Conservation (phyloP, 2,113 vertebrate species). For the Chloropsis hardwickii region DNA sequence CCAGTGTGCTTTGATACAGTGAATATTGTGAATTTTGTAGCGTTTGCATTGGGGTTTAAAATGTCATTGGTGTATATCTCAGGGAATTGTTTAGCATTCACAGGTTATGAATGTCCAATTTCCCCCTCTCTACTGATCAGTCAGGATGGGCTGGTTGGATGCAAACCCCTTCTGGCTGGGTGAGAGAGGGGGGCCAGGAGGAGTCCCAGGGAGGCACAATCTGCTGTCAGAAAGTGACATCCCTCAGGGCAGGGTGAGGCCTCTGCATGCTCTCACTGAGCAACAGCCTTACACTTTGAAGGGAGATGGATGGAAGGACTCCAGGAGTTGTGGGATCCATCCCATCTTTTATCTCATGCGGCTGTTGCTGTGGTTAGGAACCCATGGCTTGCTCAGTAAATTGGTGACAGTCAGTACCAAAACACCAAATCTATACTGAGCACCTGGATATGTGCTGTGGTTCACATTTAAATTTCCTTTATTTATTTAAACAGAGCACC, state of each 20-base stretch:
- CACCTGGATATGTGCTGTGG: neutral
- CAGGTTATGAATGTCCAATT: rapidly evolving
- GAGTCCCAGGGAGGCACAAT: neutral
- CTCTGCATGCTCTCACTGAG: rapidly evolving
- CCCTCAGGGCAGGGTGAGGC: neutral
- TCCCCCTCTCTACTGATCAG: neutral
- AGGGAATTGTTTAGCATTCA: neutral
- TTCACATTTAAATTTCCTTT: neutral
- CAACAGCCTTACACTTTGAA: neutral
- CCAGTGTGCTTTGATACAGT: constrained; percentile 21
- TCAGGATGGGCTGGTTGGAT: neutral
- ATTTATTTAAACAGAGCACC: neutral
- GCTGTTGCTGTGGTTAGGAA: neutral
- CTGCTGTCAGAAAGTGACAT: neutral
- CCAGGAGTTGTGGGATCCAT: neutral
- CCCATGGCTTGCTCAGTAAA: neutral
- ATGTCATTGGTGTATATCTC: constrained; percentile 6
- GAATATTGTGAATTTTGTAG: constrained; percentile 11
- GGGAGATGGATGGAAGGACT: neutral
- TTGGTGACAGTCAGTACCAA: neutral
- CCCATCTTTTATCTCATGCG: neutral
- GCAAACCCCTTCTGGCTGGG: neutral
- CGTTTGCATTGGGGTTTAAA: constrained; percentile 16
- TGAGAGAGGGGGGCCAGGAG: neutral
- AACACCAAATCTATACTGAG: neutral